phyloP scores from a whole-genome alignment of 2,797 vertebrate species.

The Pseudochirops corinnae region DNA sequence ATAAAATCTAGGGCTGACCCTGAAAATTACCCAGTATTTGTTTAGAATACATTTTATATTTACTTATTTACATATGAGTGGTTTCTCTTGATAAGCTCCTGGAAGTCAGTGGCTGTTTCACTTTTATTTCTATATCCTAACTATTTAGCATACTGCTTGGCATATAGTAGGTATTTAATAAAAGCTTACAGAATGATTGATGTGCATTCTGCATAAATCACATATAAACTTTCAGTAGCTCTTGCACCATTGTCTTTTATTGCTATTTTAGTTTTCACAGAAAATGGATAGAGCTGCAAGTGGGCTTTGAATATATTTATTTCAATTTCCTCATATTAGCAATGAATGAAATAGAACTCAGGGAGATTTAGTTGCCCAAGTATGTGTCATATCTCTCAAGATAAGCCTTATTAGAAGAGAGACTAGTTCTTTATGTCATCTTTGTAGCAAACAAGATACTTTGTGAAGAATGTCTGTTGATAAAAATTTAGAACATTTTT shows the following conservation, averaged over 20 bases:
- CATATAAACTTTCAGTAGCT: neutral
- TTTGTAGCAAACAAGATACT: neutral
- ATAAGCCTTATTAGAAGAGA: neutral
- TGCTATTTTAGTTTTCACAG: neutral
- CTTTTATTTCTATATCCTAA: neutral
- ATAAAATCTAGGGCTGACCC: neutral
- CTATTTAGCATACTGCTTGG: neutral
- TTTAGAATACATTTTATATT: neutral
- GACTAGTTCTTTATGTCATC: slow-evolving; percentile 22
- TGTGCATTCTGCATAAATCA: neutral
- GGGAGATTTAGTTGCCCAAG: neutral
- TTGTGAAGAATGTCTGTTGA: neutral
- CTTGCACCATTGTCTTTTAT: neutral
- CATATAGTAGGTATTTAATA: neutral
- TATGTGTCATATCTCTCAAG: neutral
- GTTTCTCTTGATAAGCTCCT: neutral
- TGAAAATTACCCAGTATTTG: neutral
- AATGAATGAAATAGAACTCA: neutral
- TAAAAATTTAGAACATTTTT: slow-evolving; percentile 45
- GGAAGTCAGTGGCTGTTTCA: neutral
- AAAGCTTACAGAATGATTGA: neutral
- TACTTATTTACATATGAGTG: neutral
- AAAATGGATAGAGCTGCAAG: neutral
- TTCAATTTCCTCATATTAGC: neutral
- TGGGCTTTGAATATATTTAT: neutral